Percentiles rank a stretch among this genome's conserved stretches.
phyloP scores from a whole-genome alignment of 2,797 vertebrate species.

The Pangasius sanitwongsei region DNA sequence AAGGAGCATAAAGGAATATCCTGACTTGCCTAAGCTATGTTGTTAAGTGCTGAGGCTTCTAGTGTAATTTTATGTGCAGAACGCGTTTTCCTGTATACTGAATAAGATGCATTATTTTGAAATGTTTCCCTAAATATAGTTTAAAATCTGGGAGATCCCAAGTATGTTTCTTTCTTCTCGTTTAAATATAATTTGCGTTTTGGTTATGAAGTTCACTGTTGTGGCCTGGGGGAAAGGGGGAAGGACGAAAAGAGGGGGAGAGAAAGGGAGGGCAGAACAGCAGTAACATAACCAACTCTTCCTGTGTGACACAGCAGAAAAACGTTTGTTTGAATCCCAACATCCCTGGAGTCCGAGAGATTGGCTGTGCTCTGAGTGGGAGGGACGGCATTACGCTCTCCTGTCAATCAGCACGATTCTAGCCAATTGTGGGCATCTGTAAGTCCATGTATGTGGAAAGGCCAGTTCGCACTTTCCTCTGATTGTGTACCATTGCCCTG shows the following conservation, averaged over 20 bases:
- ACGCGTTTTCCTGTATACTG: not conserved
- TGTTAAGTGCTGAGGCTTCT: not conserved
- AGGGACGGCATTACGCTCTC: not conserved
- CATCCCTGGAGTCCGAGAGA: not conserved
- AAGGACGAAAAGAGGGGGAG: not conserved
- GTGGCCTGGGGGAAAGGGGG: too few relatives aligned
- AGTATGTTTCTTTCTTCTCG: not conserved
- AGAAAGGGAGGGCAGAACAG: not conserved
- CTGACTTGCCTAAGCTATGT: not conserved
- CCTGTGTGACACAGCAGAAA: not conserved
- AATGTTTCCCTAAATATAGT: not conserved
- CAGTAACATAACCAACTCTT: not conserved
- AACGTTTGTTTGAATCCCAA: not conserved
- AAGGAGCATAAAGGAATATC: not conserved
- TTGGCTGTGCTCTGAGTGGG: not conserved
- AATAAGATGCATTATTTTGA: not conserved
- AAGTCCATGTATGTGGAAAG: not conserved
- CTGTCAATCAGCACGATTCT: not conserved
- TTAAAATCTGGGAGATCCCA: too few relatives aligned
- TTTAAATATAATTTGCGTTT: not conserved
- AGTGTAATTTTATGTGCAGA: not conserved
- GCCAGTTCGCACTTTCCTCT: too few relatives aligned
- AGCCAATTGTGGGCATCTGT: not conserved
- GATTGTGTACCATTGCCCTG: not conserved
- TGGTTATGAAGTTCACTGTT: not conserved